phyloP scores from a whole-genome alignment of 2,113 vertebrate species.

The Mustela lutreola region DNA sequence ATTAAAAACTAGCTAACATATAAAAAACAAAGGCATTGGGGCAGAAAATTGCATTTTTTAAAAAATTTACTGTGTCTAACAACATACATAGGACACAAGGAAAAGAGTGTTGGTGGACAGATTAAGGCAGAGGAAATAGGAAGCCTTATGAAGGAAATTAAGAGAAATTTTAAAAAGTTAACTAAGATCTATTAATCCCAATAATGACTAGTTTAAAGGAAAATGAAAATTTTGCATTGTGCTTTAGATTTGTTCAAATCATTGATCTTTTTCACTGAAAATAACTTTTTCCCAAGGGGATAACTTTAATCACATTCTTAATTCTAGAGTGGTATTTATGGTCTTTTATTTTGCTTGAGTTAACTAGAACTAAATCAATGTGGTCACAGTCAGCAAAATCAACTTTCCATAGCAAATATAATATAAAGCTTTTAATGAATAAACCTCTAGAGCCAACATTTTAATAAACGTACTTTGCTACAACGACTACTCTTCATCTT shows the following conservation, averaged over 20 bases:
- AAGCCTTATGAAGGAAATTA: not conserved
- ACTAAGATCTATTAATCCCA: not conserved
- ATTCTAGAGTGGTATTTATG: not conserved
- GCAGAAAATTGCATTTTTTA: not conserved
- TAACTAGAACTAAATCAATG: constrained; percentile 2
- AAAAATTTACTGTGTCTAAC: not conserved
- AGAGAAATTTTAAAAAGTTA: not conserved
- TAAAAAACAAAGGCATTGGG: not conserved
- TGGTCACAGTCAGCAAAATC: not conserved
- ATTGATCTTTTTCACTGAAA: constrained; percentile 16
- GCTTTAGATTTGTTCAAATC: constrained; percentile 23
- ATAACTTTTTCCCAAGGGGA: not conserved
- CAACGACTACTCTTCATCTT: not conserved
- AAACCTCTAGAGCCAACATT: not conserved
- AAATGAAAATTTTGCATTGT: not conserved
- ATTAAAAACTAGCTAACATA: not conserved
- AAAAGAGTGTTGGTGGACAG: not conserved
- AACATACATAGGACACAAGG: not conserved
- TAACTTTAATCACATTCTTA: not conserved
- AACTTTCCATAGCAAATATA: not conserved
- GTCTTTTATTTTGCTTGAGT: constrained; percentile 3
- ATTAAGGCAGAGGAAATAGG: not conserved
- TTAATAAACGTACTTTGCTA: not conserved
- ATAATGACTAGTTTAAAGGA: not conserved
- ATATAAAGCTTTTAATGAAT: constrained; percentile 33